phyloP scores from a whole-genome alignment of 2,113 vertebrate genomes.

The Empidonax traillii region DNA sequence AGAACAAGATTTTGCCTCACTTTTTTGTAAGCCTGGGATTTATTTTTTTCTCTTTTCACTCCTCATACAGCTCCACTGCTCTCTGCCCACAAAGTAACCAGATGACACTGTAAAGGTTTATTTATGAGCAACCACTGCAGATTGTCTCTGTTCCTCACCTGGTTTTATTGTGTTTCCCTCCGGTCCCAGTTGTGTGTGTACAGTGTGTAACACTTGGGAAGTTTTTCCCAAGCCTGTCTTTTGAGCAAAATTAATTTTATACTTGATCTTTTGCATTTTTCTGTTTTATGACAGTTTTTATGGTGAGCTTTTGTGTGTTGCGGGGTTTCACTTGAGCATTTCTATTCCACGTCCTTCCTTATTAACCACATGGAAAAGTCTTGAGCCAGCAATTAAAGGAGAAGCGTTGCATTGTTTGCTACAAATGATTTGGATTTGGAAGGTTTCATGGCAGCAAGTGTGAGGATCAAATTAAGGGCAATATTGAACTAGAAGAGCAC shows the following conservation, averaged over 20 bases:
- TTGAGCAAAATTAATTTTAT: not conserved
- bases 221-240: not conserved
- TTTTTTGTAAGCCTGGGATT: not conserved
- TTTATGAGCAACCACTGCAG: fast-evolving
- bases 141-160: fast-evolving
- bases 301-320: not conserved
- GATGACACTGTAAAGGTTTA: not conserved
- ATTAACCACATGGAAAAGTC: not conserved
- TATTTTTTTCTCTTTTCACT: not conserved
- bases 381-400: not conserved
- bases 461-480: not conserved
- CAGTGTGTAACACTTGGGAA: fast-evolving
- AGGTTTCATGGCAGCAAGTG: not conserved
- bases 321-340: not conserved
- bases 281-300: not conserved
- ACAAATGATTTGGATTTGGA: not conserved
- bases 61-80: not conserved
- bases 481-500: not conserved
- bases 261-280: fast-evolving
- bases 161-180: not conserved
- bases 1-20: constrained; percentile 17
- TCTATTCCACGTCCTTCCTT: not conserved
- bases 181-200: fast-evolving
- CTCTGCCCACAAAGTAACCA: not conserved
- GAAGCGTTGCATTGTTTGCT: not conserved